These are phyloP conservation scores for Sphecodes monilicornis DNA, from an alignment of 2,888 invertebrate species.

Conservation along the genomic window DNA sequence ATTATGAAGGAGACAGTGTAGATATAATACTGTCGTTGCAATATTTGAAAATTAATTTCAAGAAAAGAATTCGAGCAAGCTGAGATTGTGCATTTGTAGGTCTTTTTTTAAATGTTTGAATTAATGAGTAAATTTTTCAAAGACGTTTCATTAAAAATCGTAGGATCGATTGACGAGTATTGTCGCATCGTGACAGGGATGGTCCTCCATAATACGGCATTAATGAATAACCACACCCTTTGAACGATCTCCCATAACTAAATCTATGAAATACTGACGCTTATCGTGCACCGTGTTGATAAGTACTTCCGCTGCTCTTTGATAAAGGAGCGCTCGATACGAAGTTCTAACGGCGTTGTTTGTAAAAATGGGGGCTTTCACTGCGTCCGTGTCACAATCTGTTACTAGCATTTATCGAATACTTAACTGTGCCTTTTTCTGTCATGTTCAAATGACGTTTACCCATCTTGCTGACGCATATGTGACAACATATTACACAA, in stretches of 20 bases:
- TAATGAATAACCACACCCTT: slow-evolving; percentile 72
- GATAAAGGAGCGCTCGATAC: slow-evolving; percentile 72
- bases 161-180: not conserved
- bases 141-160: too few species aligned
- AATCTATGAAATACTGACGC: slow-evolving; percentile 65
- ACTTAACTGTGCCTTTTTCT: slow-evolving; percentile 15
- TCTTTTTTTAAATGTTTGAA: too few species aligned
- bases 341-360: slow-evolving; percentile 55
- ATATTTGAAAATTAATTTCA: too few species aligned
- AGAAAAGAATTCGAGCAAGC: too few species aligned
- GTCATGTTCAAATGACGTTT: not conserved
- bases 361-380: slow-evolving; percentile 59
- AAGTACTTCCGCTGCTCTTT: slow-evolving; percentile 76
- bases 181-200: slow-evolving; percentile 21
- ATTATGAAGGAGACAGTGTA: too few species aligned
- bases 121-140: too few species aligned
- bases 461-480: not conserved
- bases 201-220: slow-evolving; percentile 50
- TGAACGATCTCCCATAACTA: slow-evolving; percentile 66
- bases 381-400: slow-evolving; percentile 13
- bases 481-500: not conserved
- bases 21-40: too few species aligned
- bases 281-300: slow-evolving; percentile 73
- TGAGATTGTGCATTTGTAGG: too few species aligned
- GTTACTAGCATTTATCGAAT: slow-evolving; percentile 23